phyloP scores from a whole-genome alignment of 2,888 invertebrate genomes.

The Microctonus hyperodae region DNA sequence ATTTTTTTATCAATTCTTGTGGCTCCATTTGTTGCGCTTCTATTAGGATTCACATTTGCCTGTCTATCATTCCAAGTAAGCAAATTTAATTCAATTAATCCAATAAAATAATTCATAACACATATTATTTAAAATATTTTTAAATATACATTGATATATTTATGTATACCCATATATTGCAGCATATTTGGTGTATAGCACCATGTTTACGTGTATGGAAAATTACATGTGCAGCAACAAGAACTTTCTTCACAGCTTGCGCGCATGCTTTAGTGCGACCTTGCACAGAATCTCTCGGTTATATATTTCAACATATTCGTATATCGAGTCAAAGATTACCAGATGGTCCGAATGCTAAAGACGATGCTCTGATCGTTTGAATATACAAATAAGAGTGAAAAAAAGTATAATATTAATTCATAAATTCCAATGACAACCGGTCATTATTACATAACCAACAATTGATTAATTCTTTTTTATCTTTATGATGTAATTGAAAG shows the following conservation, averaged over 20 bases:
- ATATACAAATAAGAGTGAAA: not conserved
- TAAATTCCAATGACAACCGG: not conserved
- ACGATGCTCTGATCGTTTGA: slow-evolving; percentile 55
- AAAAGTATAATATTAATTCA: not conserved
- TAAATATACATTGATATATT: too few relatives aligned
- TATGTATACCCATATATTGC: slow-evolving; percentile 48
- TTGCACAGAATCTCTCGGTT: slow-evolving; percentile 69
- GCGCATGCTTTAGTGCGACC: slow-evolving; percentile 72
- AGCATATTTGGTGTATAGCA: slow-evolving; percentile 79
- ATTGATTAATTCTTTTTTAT: not conserved
- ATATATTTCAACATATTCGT: slow-evolving; percentile 69
- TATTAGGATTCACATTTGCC: slow-evolving; percentile 74
- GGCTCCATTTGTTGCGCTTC: slow-evolving; percentile 73
- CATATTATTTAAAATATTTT: not conserved
- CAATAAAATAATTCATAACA: not conserved
- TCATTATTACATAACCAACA: not conserved
- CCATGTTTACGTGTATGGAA: slow-evolving; percentile 74
- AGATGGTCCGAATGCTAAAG: slow-evolving; percentile 65
- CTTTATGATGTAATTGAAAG: too few relatives aligned
- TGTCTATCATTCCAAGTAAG: slow-evolving; percentile 75
- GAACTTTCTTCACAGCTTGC: slow-evolving; percentile 68
- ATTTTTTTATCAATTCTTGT: slow-evolving; percentile 72
- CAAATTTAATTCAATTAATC: slow-evolving; percentile 28
- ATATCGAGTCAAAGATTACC: slow-evolving; percentile 66
- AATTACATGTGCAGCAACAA: slow-evolving; percentile 71